Evolutionary conservation across 53 echinoderm and acorn worm genomes (phyloP).

Genomic region (Patiria pectinifera): DNA sequence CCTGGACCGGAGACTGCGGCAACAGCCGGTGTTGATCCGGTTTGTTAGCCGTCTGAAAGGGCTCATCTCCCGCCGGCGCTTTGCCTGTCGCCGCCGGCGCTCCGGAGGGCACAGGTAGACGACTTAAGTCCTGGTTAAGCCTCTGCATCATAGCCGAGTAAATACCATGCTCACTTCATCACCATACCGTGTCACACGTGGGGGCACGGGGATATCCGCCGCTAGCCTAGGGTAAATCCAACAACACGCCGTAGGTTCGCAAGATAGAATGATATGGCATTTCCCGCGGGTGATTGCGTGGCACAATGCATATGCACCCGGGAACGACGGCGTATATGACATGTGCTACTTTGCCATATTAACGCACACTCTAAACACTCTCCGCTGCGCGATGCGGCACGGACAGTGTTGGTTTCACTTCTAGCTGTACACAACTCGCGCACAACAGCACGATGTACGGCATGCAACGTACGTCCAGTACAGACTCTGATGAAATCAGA

Average conservation of each 20-base stretch:
- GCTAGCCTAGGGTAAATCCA: constrained; percentile 55
- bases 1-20: background rate
- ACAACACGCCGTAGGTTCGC: constrained; percentile 11
- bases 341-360: constrained; percentile 28
- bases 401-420: background rate
- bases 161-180: constrained; percentile 44
- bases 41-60: constrained; percentile 31
- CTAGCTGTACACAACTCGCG: background rate
- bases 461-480: background rate
- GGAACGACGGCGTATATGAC: background rate
- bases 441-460: background rate
- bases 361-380: constrained; percentile 3
- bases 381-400: background rate
- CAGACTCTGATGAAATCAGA: constrained; percentile 34
- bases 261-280: constrained; percentile 35
- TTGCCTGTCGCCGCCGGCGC: constrained; percentile 31
- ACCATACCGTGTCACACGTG: constrained; percentile 28
- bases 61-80: constrained; percentile 7
- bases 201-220: constrained; percentile 11
- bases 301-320: constrained; percentile 37
- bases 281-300: constrained; percentile 51
- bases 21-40: constrained; percentile 9
- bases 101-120: constrained; percentile 36
- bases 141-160: constrained; percentile 51
- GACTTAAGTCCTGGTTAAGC: constrained; percentile 53